A percentile compares a stretch with the other conserved stretches of the same genome.
phyloP scores from a whole-genome alignment of 2,888 invertebrate species.

The Geotrupes spiniger region DNA sequence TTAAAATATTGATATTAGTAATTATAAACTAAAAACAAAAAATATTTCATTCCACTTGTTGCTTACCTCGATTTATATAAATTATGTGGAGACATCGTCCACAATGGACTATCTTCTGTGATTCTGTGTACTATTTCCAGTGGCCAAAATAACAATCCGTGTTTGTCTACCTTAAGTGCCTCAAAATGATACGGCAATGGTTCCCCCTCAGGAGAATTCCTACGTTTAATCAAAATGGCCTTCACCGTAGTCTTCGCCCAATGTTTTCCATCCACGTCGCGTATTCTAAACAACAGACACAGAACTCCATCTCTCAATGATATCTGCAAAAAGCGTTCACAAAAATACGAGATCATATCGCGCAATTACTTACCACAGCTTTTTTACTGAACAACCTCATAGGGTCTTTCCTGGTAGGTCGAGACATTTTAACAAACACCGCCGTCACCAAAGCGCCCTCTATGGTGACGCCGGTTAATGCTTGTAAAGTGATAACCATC shows the following conservation, averaged over 20 bases:
- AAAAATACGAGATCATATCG: neutral
- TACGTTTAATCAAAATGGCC: constrained; percentile 63
- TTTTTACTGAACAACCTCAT: constrained; percentile 66
- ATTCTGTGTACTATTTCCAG: constrained; percentile 82
- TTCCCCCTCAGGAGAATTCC: constrained; percentile 63
- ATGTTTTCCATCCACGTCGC: constrained; percentile 64
- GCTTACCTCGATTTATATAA: constrained; percentile 59
- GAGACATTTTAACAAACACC: constrained; percentile 68
- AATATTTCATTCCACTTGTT: no score
- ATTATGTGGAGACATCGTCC: constrained; percentile 71
- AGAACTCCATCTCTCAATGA: constrained; percentile 57
- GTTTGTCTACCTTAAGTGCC: constrained; percentile 63
- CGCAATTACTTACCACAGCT: constrained; percentile 56
- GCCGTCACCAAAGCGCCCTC: constrained; percentile 49
- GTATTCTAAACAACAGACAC: constrained; percentile 76
- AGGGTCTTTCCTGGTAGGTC: constrained; percentile 51
- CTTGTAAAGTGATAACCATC: constrained; percentile 35
- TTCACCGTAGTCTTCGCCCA: constrained; percentile 62
- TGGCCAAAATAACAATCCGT: constrained; percentile 76
- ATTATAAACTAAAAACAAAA: no score
- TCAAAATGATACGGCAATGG: constrained; percentile 70
- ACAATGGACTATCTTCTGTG: constrained; percentile 73
- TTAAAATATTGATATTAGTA: no score
- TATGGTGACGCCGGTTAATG: constrained; percentile 38
- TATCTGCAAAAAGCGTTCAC: constrained; percentile 32